Evolutionary conservation across 2,113 vertebrate species (phyloP), one percentile per base, ranked within the genome.

Genomic region (Percopsis transmontana): DNA sequence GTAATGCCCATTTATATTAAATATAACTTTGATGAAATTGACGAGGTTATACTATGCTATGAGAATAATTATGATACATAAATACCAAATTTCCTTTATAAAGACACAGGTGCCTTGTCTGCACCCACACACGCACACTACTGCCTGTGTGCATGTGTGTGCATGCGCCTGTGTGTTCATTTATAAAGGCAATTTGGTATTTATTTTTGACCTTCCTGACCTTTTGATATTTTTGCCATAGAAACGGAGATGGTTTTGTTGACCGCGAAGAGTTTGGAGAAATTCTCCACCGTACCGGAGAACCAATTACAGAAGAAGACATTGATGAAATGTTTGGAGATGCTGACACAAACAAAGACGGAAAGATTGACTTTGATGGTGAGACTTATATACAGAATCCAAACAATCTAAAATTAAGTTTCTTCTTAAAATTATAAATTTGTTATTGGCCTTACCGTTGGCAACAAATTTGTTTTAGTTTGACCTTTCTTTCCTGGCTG

Each of bases 351-450:
- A 93, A 93, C 85, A 93, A 93, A 68, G 93, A 93, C 18, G 91
- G 91, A 62, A 92, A 91, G 82, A 79, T 93, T 27, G 93, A 94
- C 81, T 94, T 93, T 83, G 92, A 94, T 62, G 92, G 92, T 94
- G 71, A 86, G 83, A 74, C 20, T 24, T 39, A 13, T 3, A 3
- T 14, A 15, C 21, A 27, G 16, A 16, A 15, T 24, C 9, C 10
- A 27, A 11, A 27, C 7, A 2, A 24, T 10, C 11, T 11, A 24
- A 20, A 24, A 20, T 19, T 10, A 19, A 51, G n/a, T 19, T n/a
- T 15, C 2, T 15, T 18, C 2, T 15, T n/a, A n/a, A 7, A 48
- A n/a, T n/a, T 11, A 2, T 16, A n/a, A 3, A n/a, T 48, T 8
- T 7, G 6, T 16, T 48, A n/a, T 14, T 16, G 2, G 47, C 15